A percentile compares a stretch with the other conserved stretches of the same genome.
phyloP scores from a whole-genome alignment of 2,113 vertebrate genomes.

The Cyprinodon brontotheroides region DNA sequence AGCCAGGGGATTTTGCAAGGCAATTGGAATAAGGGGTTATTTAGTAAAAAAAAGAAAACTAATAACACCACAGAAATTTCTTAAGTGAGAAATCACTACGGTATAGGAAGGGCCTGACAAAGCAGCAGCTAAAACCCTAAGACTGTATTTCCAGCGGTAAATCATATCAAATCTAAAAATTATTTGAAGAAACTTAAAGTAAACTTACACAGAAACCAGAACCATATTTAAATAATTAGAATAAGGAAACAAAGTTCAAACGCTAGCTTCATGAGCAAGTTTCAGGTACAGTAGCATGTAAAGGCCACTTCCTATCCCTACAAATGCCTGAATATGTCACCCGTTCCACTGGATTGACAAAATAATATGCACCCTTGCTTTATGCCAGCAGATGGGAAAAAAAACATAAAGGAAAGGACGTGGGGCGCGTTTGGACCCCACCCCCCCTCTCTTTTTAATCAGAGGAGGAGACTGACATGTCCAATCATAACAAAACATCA shows the following conservation, averaged over 20 bases:
- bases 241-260: neutral
- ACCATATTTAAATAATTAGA: neutral
- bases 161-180: neutral
- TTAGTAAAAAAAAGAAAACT: too few species aligned
- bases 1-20: too few species aligned
- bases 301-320: conserved; percentile 63
- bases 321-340: conserved; percentile 75
- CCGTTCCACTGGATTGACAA: conserved; percentile 91
- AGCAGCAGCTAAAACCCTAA: too few species aligned
- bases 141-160: too few species aligned
- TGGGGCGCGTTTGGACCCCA: conserved; percentile 83
- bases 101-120: too few species aligned
- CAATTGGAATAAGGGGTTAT: neutral
- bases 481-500: conserved; percentile 99
- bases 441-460: conserved; percentile 93
- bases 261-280: conserved; percentile 27
- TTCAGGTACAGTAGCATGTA: conserved; percentile 59
- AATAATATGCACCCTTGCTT: conserved; percentile 97
- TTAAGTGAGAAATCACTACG: too few species aligned
- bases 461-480: conserved; percentile 98
- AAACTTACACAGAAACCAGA: neutral
- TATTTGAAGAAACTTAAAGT: neutral
- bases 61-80: too few species aligned
- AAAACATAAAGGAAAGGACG: conserved; percentile 85
- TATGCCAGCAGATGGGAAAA: conserved; percentile 84